phyloP scores from a whole-genome alignment of 2,113 vertebrate species.

The Myotis lucifugus region DNA sequence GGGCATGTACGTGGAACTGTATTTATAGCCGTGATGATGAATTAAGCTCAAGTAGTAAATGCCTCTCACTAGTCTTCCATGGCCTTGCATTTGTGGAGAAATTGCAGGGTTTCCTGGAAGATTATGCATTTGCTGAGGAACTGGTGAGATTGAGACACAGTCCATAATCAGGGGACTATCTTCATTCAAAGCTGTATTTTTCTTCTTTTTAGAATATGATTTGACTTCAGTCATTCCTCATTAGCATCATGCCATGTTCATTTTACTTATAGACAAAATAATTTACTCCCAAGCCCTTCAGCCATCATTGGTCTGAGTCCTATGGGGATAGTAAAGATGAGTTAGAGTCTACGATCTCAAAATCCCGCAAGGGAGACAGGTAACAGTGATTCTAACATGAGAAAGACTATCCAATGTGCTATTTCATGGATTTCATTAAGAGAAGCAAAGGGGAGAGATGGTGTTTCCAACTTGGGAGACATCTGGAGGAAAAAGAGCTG shows the following conservation, averaged over 20 bases:
- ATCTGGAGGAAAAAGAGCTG: background rate
- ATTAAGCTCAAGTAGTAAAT: constrained; percentile 59
- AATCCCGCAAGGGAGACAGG: background rate
- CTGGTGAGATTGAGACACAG: background rate
- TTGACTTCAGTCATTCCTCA: constrained; percentile 10
- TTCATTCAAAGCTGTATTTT: background rate
- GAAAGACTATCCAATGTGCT: background rate
- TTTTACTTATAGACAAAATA: constrained; percentile 41
- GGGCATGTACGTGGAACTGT: constrained; percentile 29
- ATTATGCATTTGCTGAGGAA: background rate
- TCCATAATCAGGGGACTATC: background rate
- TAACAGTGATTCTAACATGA: background rate
- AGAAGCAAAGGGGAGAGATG: background rate
- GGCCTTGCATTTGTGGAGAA: constrained; percentile 50
- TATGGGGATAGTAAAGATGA: background rate
- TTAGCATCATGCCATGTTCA: background rate
- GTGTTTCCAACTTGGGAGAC: background rate
- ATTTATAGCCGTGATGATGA: constrained; percentile 55
- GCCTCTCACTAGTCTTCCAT: background rate
- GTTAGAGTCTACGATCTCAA: background rate
- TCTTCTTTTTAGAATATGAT: background rate
- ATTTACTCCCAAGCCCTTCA: constrained; percentile 23
- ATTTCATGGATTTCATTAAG: background rate
- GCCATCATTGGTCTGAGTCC: background rate
- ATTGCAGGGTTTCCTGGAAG: constrained; percentile 11